These are phyloP conservation scores for Cephalopachus bancanus DNA, from an alignment of 2,797 vertebrate species.

Conservation along the genomic window DNA sequence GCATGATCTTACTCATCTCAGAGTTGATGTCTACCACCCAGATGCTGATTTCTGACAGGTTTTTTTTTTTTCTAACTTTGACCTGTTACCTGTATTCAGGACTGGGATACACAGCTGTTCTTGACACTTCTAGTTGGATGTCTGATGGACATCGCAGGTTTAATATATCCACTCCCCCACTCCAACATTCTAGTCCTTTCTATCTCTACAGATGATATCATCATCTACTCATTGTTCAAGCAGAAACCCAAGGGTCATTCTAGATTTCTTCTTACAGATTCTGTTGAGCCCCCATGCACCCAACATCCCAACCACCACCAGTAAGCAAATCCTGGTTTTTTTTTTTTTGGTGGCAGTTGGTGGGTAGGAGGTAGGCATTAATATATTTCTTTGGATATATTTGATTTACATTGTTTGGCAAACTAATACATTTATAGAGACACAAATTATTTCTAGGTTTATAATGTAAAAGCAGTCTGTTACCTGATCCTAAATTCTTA, in stretches of 20 bases:
- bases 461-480: slow-evolving; percentile 18
- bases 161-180: neutral
- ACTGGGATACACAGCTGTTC: neutral
- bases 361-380: neutral
- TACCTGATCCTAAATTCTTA: neutral
- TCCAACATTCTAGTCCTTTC: neutral
- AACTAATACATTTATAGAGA: neutral
- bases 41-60: neutral
- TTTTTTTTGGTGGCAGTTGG: neutral
- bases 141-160: neutral
- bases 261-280: neutral
- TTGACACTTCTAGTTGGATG: neutral
- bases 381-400: slow-evolving; percentile 30
- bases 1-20: neutral
- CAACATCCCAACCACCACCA: neutral
- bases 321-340: neutral
- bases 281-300: neutral
- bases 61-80: neutral
- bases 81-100: neutral
- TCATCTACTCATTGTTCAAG: neutral
- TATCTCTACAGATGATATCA: neutral
- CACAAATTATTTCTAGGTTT: neutral
- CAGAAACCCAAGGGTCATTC: neutral
- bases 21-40: neutral
- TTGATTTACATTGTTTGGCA: neutral